Evolutionary conservation across 2,888 invertebrate species (phyloP).

Genomic region (Hyposoter didymator): DNA sequence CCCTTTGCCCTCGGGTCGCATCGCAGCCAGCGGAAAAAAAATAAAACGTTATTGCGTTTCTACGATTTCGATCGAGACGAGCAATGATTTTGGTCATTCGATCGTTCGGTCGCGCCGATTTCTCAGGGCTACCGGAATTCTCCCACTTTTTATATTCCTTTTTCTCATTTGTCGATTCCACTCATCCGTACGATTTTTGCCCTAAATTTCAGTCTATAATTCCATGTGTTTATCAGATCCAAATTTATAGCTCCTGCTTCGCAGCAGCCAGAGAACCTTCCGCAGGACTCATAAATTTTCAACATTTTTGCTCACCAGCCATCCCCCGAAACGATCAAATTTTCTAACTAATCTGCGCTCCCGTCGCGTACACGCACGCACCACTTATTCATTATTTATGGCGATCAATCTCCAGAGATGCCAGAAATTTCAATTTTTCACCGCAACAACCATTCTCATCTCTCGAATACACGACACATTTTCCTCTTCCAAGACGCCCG

Average conservation of each 20-base stretch:
- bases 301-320: conserved; percentile 45
- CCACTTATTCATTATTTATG: conserved; percentile 47
- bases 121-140: conserved; percentile 65
- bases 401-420: background rate
- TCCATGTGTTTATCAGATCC: conserved; percentile 46
- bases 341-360: conserved; percentile 35
- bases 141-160: conserved; percentile 6
- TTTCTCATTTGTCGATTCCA: background rate
- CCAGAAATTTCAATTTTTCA: conserved; percentile 12
- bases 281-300: conserved; percentile 51
- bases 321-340: conserved; percentile 42
- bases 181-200: background rate
- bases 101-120: conserved; percentile 28
- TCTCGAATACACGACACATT: background rate
- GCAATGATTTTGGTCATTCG: conserved; percentile 54
- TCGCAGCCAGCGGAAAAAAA: background rate
- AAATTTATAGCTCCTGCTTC: conserved; percentile 30
- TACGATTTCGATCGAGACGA: conserved; percentile 43
- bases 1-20: conserved; percentile 11
- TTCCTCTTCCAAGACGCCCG: background rate
- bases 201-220: conserved; percentile 46
- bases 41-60: conserved; percentile 42
- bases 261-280: background rate
- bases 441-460: background rate
- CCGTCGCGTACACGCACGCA: conserved; percentile 22